phyloP scores from a whole-genome alignment of 1,140 invertebrate genomes.

The Cotesia vestalis region DNA sequence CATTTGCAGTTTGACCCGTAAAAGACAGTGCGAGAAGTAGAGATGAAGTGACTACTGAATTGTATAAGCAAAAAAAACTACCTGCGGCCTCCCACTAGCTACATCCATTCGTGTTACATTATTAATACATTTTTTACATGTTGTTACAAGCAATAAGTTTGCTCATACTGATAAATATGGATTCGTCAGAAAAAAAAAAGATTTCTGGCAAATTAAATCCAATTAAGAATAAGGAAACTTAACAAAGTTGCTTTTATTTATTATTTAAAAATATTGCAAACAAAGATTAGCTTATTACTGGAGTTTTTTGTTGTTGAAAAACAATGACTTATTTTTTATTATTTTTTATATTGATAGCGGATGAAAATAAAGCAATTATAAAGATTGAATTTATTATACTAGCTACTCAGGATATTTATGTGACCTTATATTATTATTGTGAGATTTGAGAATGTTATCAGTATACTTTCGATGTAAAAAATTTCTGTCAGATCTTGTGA shows the following conservation, averaged over 20 bases:
- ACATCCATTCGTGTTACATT: slow-evolving; percentile 9
- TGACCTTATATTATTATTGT: too few relatives aligned
- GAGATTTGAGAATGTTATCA: too few relatives aligned
- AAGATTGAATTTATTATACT: background rate
- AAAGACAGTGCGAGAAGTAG: slow-evolving; percentile 48
- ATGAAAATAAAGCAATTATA: too few relatives aligned
- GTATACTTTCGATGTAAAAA: too few relatives aligned
- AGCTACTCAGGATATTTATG: background rate
- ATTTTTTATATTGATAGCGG: too few relatives aligned
- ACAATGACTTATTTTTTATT: too few relatives aligned
- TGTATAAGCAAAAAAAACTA: slow-evolving; percentile 54
- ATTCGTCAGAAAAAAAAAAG: slow-evolving; percentile 17
- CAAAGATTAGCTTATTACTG: too few relatives aligned
- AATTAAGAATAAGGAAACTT: too few relatives aligned
- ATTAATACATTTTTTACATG: background rate
- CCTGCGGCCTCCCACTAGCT: slow-evolving; percentile 61
- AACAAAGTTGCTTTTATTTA: too few relatives aligned
- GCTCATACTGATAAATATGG: background rate
- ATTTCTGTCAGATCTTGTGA: too few relatives aligned
- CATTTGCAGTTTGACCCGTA: slow-evolving; percentile 45
- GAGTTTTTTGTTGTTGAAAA: too few relatives aligned
- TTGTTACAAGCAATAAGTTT: background rate
- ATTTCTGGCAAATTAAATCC: background rate
- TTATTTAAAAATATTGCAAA: too few relatives aligned
- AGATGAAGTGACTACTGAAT: slow-evolving; percentile 58